Conservation (phyloP, 2,888 invertebrate species). For the Drosophila melanosoma region DNA sequence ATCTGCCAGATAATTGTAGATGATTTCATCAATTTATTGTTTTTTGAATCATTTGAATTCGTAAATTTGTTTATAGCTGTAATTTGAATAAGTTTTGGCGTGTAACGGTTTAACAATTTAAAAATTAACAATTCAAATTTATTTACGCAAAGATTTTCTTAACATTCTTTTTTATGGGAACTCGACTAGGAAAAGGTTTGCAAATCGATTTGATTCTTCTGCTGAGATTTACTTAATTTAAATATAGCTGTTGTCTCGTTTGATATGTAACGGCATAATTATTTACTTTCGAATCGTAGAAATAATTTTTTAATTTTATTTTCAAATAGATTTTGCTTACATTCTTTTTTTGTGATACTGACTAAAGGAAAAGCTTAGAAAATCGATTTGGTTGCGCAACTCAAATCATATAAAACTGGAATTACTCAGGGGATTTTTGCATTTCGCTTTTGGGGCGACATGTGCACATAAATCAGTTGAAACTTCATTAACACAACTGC, state of each 20-base stretch:
- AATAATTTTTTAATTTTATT: background rate
- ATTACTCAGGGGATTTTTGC: constrained; percentile 3
- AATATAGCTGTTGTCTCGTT: background rate
- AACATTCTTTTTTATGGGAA: background rate
- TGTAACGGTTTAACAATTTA: background rate
- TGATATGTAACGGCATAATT: background rate
- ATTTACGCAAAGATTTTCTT: background rate
- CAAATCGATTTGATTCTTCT: constrained; percentile 51
- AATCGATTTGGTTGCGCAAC: constrained; percentile 55
- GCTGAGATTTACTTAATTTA: background rate
- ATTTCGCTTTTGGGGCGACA: constrained; percentile 16
- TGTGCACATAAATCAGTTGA: constrained; percentile 66
- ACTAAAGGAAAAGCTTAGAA: constrained; percentile 17
- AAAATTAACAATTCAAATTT: background rate
- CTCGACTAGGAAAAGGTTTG: constrained; percentile 1
- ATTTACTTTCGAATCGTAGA: background rate
- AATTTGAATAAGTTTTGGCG: background rate
- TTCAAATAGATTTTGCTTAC: background rate
- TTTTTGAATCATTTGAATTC: background rate
- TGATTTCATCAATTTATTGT: background rate
- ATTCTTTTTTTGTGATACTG: background rate
- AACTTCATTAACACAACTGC: constrained; percentile 80
- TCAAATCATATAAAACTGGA: constrained; percentile 41
- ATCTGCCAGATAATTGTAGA: background rate
- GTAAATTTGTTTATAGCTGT: background rate